Base-by-base conservation (phyloP, 2,888 invertebrate species). In the Cephus pygmeus region DNA sequence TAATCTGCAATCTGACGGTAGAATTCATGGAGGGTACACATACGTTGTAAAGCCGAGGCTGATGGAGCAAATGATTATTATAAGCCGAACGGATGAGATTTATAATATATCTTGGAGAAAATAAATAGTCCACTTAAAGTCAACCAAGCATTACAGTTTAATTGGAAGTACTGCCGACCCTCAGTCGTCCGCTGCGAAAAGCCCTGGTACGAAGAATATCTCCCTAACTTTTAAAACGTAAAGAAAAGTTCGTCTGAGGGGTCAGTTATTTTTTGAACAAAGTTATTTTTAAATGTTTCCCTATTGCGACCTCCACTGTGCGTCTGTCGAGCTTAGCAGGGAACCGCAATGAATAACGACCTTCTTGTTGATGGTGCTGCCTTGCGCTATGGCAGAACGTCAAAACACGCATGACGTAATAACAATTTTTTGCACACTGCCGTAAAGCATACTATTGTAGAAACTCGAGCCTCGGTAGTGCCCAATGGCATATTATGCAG, bases 131-230 rank as follows among this genome's bases (percentile, higher is more conserved):
- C 71, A 15, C 31, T 34, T 34, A n/a, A 71, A 71, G 4, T n/a
- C 71, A n/a, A 71, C 71, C 12, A 34, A 34, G 71, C 71, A 71
- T 71, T 71, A 71, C 31, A 71, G 71, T 71, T 31, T 71, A 71
- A 71, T 71, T 31, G 71, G 71, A 9, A 31, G 9, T 56, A 56
- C 23, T 2, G 9, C 1, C 56, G 56, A 56, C 23, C 56, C 56
- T 56, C 6, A 9, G 56, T 23, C 56, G 9, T 9, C 9, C 56
- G 2, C 23, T 56, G 9, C 23, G 56, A 56, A 56, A 23, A 56
- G 2, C 9, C 9, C 56, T 23, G 23, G 2, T 56, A 23, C 56
- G 1, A 23, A 56, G 9, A 56, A 56, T 56, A 0, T 56, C 23
- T 23, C 9, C 9, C 2, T 56, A 23, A 56, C 56, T 56, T 23